Percentiles rank a stretch among this genome's conserved stretches.
These are phyloP conservation scores for Manis crassicaudata DNA, from an alignment of 2,797 vertebrate species.

Conservation along the genomic window DNA sequence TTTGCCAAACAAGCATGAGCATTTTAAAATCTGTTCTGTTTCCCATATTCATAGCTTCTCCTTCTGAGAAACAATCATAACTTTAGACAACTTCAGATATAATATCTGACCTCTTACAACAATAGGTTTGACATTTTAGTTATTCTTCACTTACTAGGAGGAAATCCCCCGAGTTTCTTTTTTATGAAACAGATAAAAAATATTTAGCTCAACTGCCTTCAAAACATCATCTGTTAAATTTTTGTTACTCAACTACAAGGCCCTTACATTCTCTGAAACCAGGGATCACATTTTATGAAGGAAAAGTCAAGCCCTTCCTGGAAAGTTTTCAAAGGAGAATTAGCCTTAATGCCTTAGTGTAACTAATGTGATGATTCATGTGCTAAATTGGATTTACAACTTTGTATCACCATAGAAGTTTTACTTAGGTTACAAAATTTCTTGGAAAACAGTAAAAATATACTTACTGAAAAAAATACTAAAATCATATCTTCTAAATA, in stretches of 20 bases:
- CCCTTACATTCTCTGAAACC: conserved; percentile 40
- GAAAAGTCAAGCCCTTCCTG: not conserved
- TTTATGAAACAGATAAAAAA: conserved; percentile 67
- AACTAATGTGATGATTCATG: conserved; percentile 39
- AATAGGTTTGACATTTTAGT: conserved; percentile 6
- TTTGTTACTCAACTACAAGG: not conserved
- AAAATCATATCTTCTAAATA: not conserved
- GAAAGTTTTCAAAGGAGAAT: conserved; percentile 23
- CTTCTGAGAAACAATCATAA: conserved; percentile 53
- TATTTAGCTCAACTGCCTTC: conserved; percentile 57
- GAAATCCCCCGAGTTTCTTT: conserved; percentile 57
- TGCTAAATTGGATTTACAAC: conserved; percentile 29
- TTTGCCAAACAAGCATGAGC: not conserved
- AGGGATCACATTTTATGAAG: conserved; percentile 9
- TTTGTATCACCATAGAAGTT: not conserved
- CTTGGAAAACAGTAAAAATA: conserved; percentile 36
- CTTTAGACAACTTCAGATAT: conserved; percentile 57
- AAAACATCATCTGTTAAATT: conserved; percentile 38
- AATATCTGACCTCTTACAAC: conserved; percentile 43
- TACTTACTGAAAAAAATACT: not conserved
- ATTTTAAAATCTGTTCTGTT: not conserved
- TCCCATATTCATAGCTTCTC: not conserved
- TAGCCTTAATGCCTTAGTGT: not conserved
- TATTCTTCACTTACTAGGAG: conserved; percentile 18
- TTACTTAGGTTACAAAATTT: conserved; percentile 40